Percentiles rank a stretch among this genome's conserved stretches.
Evolutionary conservation across 2,113 vertebrate species (phyloP).

Genomic region (Toxotes chatareus): DNA sequence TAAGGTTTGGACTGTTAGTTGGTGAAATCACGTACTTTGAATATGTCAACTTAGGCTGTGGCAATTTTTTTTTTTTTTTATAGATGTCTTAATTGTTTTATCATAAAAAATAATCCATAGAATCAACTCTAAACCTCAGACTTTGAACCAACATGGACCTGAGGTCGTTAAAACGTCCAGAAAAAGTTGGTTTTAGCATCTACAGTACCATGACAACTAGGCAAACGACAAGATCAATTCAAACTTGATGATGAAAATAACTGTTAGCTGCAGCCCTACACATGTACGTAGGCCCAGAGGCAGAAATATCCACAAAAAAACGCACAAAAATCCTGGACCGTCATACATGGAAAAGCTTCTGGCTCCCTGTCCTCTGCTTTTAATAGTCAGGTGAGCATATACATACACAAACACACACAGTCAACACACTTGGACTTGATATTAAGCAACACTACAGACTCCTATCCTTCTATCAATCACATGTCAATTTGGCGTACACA

Average conservation of each 20-base stretch:
- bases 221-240: not conserved
- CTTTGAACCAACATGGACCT: too few species aligned
- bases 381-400: conserved; percentile 2
- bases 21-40: not conserved
- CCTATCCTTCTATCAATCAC: conserved; percentile 31
- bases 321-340: not conserved
- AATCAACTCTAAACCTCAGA: conserved; percentile 1
- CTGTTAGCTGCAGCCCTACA: not conserved
- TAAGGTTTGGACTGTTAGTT: not conserved
- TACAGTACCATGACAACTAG: not conserved
- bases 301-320: not conserved
- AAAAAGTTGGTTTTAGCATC: too few species aligned
- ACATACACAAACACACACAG: conserved; percentile 11
- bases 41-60: not conserved
- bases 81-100: not conserved
- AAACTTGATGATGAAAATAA: not conserved
- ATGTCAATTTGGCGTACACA: not conserved
- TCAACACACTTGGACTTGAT: not conserved
- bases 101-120: not conserved
- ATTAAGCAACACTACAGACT: not conserved
- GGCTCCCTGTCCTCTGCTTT: not conserved
- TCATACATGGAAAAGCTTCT: not conserved
- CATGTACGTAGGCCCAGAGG: not conserved
- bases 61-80: not conserved
- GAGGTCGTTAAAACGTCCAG: too few species aligned